phyloP scores from a whole-genome alignment of 23 tunicate species.

The Diplosoma virens region DNA sequence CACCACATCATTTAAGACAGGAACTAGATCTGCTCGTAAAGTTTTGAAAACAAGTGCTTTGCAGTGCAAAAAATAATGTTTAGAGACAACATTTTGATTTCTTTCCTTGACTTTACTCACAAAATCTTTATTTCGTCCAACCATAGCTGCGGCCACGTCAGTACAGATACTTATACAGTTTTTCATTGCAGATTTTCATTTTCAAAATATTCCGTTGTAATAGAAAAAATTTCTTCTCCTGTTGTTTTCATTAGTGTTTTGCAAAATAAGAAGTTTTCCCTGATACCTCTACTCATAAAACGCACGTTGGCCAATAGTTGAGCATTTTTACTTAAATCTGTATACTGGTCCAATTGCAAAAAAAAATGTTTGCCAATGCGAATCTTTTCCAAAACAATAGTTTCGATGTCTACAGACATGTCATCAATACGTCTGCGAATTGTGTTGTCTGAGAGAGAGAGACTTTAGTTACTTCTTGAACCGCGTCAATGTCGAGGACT shows the following conservation, averaged over 20 bases:
- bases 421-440: conserved; percentile 16
- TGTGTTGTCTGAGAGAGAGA: conserved; percentile 29
- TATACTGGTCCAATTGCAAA: conserved; percentile 11
- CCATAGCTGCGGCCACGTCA: conserved; percentile 16
- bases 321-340: conserved; percentile 17
- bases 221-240: conserved; percentile 27
- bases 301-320: conserved; percentile 21
- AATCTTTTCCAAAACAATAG: background rate
- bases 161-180: conserved; percentile 17
- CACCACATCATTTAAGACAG: conserved; percentile 21
- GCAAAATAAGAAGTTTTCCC: background rate
- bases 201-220: conserved; percentile 22
- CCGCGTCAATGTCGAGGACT: conserved; percentile 21
- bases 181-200: background rate
- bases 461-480: conserved; percentile 18
- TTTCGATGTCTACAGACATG: conserved; percentile 12
- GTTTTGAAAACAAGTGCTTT: conserved; percentile 28
- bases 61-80: conserved; percentile 26
- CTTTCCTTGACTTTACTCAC: conserved; percentile 18
- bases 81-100: background rate
- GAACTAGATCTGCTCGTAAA: conserved; percentile 38
- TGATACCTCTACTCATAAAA: conserved; percentile 15
- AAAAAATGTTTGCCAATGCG: background rate
- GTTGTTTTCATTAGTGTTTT: background rate
- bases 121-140: conserved; percentile 11